Conservation (phyloP, 2,113 vertebrate genomes). For the Triplophysa tibetana region DNA sequence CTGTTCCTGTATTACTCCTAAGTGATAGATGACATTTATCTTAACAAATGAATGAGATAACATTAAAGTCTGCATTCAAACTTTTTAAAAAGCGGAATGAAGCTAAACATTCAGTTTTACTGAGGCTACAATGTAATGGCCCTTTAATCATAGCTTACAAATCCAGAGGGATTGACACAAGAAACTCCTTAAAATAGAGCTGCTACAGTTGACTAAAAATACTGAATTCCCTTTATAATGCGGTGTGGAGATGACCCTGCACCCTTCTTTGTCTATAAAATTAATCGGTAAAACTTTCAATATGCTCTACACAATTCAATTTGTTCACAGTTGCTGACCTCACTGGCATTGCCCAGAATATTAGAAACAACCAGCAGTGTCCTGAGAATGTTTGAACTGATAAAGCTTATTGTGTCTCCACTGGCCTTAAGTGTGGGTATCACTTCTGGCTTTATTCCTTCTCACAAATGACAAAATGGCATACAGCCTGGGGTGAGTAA, state of each 20-base stretch:
- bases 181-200: constrained; percentile 29
- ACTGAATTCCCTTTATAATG: constrained; percentile 1
- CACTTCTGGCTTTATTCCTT: too few species aligned
- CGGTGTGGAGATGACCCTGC: constrained; percentile 10
- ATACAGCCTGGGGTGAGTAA: too few species aligned
- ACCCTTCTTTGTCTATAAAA: neutral
- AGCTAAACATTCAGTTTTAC: constrained; percentile 18
- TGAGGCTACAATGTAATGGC: neutral
- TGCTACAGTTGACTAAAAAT: constrained; percentile 10
- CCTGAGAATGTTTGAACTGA: too few species aligned
- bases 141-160: constrained; percentile 23
- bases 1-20: neutral
- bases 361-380: too few species aligned
- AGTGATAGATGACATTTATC: neutral
- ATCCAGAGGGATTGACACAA: constrained; percentile 1
- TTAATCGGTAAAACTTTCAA: neutral
- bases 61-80: neutral
- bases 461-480: too few species aligned
- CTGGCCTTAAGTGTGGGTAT: too few species aligned
- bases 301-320: neutral
- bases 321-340: neutral
- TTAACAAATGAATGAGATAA: neutral
- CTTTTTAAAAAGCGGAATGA: neutral
- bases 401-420: too few species aligned
- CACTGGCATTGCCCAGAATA: too few species aligned